Base-by-base conservation (phyloP, 2,888 invertebrate genomes). In the Apocheima hispidaria region DNA sequence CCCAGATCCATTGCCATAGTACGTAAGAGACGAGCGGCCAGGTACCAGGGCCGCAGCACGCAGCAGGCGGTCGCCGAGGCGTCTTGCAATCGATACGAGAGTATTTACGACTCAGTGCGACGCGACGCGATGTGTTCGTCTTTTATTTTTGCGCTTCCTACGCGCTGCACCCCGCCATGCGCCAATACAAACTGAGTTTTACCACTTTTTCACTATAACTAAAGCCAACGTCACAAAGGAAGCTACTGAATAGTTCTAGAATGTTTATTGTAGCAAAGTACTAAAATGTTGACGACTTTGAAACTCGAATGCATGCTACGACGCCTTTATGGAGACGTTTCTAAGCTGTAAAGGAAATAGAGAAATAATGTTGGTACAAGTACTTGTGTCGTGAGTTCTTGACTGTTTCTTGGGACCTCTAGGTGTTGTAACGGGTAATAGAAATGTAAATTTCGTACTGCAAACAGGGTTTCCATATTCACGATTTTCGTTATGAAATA, bases 41-140 rank as follows among this genome's bases (percentile, higher is more conserved):
- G 36, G 56, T 69, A 74, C 68, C 69, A 72, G 78, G 75, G 66
- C 51, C 61, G 65, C 69, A 76, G 70, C 49, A 60, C 84, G 16
- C 88, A 77, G 83, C 86, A 76, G 88, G 88, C 78, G 84, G 75
- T 78, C 68, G 71, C 72, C 76, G 78, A 79, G 79, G 79, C 81
- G 81, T 80, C 77, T 78, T 75, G 88, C 83, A 85, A 88, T 87
- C 88, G 86, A 89, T 86, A 84, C 79, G n/a, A 75, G 73, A 73
- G 77, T 83, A 84, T 87, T 86, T 84, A 87, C 83, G 81, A 79
- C 60, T 16, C 38, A n/a, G n/a, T n/a, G n/a, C n/a, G 38, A 3
- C 48, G 7, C 44, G 30, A 35, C 26, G 21, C 75, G 79, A 82
- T 78, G 74, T 73, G 77, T 74, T 79, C 76, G 77, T 83, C 75